phyloP scores from a whole-genome alignment of 2,113 vertebrate species.

The Podiceps cristatus region DNA sequence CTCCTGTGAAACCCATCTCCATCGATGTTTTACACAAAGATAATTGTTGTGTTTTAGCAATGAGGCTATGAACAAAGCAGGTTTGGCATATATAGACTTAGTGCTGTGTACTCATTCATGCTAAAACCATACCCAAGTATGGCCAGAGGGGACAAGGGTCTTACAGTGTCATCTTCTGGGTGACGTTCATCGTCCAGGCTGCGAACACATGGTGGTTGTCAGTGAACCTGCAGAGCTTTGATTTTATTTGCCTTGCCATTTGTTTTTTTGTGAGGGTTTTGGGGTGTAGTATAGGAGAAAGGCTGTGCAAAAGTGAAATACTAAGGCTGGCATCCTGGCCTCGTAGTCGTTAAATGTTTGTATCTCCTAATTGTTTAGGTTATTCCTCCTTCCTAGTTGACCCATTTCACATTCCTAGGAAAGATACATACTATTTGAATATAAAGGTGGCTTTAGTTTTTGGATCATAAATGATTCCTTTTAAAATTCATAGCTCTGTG shows the following conservation, averaged over 20 bases:
- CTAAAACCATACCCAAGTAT: neutral
- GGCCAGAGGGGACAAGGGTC: neutral
- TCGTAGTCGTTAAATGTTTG: neutral
- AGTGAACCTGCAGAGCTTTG: neutral
- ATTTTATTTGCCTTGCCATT: neutral
- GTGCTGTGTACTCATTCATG: neutral
- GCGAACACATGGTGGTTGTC: accelerated
- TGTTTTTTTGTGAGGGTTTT: neutral
- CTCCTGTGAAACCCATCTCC: neutral
- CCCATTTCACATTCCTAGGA: neutral
- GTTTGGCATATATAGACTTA: neutral
- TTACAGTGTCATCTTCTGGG: neutral
- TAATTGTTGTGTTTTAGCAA: neutral
- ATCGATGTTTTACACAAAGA: neutral
- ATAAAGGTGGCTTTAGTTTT: neutral
- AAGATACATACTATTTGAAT: neutral
- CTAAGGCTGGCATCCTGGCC: neutral
- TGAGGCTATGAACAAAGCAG: neutral
- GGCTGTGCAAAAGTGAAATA: neutral
- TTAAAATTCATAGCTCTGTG: neutral
- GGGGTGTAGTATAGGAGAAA: neutral
- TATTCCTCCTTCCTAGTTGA: neutral
- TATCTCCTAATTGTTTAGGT: neutral
- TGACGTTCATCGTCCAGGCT: neutral
- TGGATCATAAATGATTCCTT: neutral